Conservation (phyloP, 30 jellyfish, hydroid and myxozoan genomes). For the Hydractinia echinata region DNA sequence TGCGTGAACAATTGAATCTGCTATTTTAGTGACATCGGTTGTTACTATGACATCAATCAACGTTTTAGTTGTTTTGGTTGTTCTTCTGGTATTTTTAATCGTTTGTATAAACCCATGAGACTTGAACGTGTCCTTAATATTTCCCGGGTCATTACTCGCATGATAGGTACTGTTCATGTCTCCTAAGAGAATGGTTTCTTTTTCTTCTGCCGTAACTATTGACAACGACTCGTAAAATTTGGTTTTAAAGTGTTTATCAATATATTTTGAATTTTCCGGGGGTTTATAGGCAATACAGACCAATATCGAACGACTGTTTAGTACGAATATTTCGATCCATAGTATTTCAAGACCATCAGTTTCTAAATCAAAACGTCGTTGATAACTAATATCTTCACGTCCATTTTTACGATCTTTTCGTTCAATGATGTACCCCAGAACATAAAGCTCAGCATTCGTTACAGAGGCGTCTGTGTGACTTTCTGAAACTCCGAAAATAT, state of each 20-base stretch:
- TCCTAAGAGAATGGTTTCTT: too few relatives aligned
- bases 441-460: constrained; percentile 26
- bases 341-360: constrained; percentile 44
- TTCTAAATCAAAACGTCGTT: constrained; percentile 20
- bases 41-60: constrained; percentile 41
- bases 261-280: constrained; percentile 48
- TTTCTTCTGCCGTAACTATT: too few relatives aligned
- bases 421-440: constrained; percentile 37
- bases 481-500: constrained; percentile 39
- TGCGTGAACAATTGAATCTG: constrained; percentile 49
- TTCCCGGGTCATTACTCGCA: too few relatives aligned
- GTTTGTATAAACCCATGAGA: constrained; percentile 40
- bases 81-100: constrained; percentile 24
- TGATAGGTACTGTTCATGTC: too few relatives aligned
- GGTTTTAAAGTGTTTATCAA: constrained; percentile 41
- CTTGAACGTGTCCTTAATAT: too few relatives aligned
- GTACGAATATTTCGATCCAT: constrained; percentile 50
- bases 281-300: constrained; percentile 46
- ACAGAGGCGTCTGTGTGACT: constrained; percentile 32
- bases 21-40: constrained; percentile 41
- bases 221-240: too few relatives aligned
- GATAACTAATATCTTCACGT: constrained; percentile 37
- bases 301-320: constrained; percentile 40
- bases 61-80: constrained; percentile 38
- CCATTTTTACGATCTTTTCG: constrained; percentile 47